Conservation (phyloP, 2,797 vertebrate species). For the Sciurus vulgaris region DNA sequence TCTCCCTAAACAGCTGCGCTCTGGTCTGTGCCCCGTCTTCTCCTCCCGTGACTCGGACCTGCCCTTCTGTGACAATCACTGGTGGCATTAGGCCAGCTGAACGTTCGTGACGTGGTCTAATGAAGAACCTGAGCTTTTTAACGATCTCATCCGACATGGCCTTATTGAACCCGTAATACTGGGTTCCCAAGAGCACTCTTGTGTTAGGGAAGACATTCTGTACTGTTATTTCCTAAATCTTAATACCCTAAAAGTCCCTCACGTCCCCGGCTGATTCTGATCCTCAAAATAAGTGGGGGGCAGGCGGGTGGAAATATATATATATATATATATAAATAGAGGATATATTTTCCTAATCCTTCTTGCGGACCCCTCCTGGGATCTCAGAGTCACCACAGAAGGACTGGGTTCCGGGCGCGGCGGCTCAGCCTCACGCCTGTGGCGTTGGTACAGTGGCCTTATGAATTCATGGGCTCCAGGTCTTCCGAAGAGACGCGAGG, state of each 20-base stretch:
- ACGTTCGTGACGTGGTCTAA: not conserved
- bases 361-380: not conserved
- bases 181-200: slow-evolving; percentile 42
- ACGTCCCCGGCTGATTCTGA: not conserved
- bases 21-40: rapidly evolving
- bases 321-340: not conserved
- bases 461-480: not conserved
- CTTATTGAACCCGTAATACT: slow-evolving; percentile 52
- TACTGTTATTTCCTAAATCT: slow-evolving; percentile 52
- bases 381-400: not conserved
- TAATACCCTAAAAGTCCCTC: not conserved
- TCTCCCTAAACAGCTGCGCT: not conserved
- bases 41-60: not conserved
- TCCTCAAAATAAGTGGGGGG: not conserved
- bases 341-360: slow-evolving; percentile 66
- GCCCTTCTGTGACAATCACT: not conserved
- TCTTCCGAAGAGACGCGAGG: not conserved
- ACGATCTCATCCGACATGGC: not conserved
- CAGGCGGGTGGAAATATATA: not conserved
- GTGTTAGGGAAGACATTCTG: slow-evolving; percentile 6
- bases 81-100: rapidly evolving
- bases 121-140: slow-evolving; percentile 11
- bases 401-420: not conserved
- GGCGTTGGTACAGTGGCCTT: slow-evolving; percentile 23
- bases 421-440: not conserved